Conservation (phyloP, 2,113 vertebrate genomes). For the Zapornia atra region DNA sequence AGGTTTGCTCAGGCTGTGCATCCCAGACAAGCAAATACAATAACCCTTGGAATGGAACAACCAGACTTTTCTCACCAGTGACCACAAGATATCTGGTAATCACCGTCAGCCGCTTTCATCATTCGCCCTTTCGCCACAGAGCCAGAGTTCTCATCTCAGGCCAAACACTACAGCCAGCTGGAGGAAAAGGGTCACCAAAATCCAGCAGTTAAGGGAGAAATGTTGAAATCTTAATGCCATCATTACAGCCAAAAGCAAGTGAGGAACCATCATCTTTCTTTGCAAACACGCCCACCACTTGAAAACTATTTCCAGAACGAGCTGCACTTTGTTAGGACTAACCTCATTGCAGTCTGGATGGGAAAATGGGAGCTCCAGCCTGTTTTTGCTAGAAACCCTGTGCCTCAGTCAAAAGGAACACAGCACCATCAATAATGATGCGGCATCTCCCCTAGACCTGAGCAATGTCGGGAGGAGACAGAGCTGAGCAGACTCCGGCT, state of each 20-base stretch:
- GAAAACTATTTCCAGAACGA: neutral
- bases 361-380: neutral
- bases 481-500: neutral
- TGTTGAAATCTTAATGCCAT: neutral
- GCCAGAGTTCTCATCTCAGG: neutral
- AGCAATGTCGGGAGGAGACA: neutral
- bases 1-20: neutral
- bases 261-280: neutral
- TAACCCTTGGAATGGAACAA: neutral
- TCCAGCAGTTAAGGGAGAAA: neutral
- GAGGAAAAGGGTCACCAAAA: neutral
- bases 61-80: rapidly evolving
- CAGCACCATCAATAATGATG: neutral
- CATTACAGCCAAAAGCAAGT: neutral
- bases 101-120: neutral
- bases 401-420: neutral
- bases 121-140: neutral
- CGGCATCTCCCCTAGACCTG: neutral
- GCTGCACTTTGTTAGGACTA: neutral
- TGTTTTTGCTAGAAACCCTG: neutral
- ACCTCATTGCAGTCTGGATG: neutral
- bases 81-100: neutral
- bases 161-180: neutral
- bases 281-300: neutral
- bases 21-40: neutral